These are phyloP conservation scores for Platycnemis pennipes DNA, from an alignment of 2,888 invertebrate species.

Conservation along the genomic window DNA sequence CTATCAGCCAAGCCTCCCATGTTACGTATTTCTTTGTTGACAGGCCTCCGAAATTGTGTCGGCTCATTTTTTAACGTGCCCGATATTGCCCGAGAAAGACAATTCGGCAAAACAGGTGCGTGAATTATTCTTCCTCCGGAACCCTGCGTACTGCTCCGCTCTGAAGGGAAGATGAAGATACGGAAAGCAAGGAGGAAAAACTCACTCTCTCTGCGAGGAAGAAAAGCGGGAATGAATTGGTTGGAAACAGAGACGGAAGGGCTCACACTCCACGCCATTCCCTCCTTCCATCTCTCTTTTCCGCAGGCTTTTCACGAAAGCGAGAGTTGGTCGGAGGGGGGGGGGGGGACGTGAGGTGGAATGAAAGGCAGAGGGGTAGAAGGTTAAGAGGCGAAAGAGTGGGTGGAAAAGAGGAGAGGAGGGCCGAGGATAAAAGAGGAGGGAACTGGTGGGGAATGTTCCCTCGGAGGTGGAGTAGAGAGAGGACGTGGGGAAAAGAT, in stretches of 20 bases:
- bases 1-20: background rate
- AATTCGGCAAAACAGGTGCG: background rate
- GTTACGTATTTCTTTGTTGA: background rate
- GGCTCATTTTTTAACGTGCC: background rate
- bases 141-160: background rate
- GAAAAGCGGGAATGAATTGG: slow-evolving; percentile 23
- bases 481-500: background rate
- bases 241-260: slow-evolving; percentile 24
- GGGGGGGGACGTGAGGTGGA: background rate
- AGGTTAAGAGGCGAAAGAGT: background rate
- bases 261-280: background rate
- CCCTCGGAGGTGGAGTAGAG: background rate
- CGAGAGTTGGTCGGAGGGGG: background rate
- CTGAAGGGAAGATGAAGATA: background rate
- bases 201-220: background rate
- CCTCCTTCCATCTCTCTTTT: background rate
- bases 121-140: background rate
- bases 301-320: slow-evolving; percentile 25
- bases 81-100: background rate
- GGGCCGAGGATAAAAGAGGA: background rate
- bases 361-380: background rate
- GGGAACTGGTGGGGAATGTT: background rate
- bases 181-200: background rate
- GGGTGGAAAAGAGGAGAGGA: background rate
- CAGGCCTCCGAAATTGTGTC: background rate